A percentile compares a stretch with the other conserved stretches of the same genome.
Conservation (phyloP, 2,888 invertebrate genomes). For the Hylaea fasciaria region DNA sequence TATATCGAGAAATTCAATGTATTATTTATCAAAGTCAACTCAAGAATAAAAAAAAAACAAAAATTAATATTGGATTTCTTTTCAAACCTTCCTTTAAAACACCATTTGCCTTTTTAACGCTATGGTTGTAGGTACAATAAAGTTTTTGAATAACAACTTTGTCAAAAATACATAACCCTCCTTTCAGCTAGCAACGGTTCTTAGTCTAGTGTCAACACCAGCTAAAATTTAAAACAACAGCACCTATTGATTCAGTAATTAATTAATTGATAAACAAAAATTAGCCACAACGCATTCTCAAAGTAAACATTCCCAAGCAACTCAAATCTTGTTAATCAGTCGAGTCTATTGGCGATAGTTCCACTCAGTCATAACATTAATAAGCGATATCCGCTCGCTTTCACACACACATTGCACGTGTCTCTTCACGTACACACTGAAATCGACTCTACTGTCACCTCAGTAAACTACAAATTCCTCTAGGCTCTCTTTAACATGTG, state of each 20-base stretch:
- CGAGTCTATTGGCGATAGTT: slow-evolving; percentile 76
- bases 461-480: slow-evolving; percentile 35
- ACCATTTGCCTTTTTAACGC: too few relatives aligned
- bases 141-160: too few relatives aligned
- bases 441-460: slow-evolving; percentile 35
- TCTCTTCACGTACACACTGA: slow-evolving; percentile 41
- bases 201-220: too few relatives aligned
- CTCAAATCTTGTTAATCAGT: slow-evolving; percentile 46
- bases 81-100: too few relatives aligned
- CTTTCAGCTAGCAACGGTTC: too few relatives aligned
- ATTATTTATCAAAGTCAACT: not conserved
- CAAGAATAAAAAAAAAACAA: too few relatives aligned
- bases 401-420: slow-evolving; percentile 74
- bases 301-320: slow-evolving; percentile 41
- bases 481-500: slow-evolving; percentile 31
- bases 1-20: slow-evolving; percentile 1
- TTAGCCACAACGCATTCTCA: slow-evolving; percentile 19
- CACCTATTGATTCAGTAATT: too few relatives aligned
- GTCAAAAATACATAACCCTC: too few relatives aligned
- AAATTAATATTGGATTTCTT: too few relatives aligned
- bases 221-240: too few relatives aligned
- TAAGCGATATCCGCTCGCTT: slow-evolving; percentile 80
- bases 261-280: not conserved
- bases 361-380: slow-evolving; percentile 75
- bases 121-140: too few relatives aligned